Base-by-base conservation (phyloP, 1,140 invertebrate genomes). In the Berghia stephanieae region DNA sequence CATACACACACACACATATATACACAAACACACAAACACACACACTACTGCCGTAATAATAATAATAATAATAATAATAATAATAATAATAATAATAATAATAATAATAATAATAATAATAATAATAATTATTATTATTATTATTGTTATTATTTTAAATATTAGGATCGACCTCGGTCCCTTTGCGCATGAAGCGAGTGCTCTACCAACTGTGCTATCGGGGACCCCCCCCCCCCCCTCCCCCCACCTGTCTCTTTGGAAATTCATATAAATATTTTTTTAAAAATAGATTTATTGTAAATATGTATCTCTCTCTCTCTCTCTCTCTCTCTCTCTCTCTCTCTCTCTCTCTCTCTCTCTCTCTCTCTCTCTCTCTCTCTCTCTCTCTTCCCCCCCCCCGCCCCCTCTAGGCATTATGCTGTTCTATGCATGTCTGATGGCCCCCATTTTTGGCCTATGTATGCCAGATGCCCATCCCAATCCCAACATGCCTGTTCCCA, bases 291-390 rank as follows among this genome's bases (percentile, higher is more conserved):
- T 27, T n/a, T 60, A 31, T 31, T 31, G 55, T 60, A 31, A 60
- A 31, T 68, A 34, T 68, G 34, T 68, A 34, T 68, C 66, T 68
- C 66, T 31, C 24, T 63, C 57, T 63, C 57, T 63, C 57, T 63
- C 57, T 63, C 57, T 63, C 57, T 63, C 57, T 63, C 57, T 63
- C 57, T 63, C 57, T 63, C 57, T 63, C 57, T 63, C 57, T 63
- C 57, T 63, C 57, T 63, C 57, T 63, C 57, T 63, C 57, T 63
- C 57, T 63, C 57, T 63, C 57, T 63, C 34, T 10, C 34, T n/a
- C n/a, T 27, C 57, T 34, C 57, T 34, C 1, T 0, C n/a, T 21
- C n/a, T 34, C 57, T 8, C 55, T 60, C 21, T 31, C 5, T 34
- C 21, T 13, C 2, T n/a, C 57, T n/a, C 21, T 8, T 0, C 21